Conservation (phyloP, 2,113 vertebrate species). For the Polypterus bichir region DNA sequence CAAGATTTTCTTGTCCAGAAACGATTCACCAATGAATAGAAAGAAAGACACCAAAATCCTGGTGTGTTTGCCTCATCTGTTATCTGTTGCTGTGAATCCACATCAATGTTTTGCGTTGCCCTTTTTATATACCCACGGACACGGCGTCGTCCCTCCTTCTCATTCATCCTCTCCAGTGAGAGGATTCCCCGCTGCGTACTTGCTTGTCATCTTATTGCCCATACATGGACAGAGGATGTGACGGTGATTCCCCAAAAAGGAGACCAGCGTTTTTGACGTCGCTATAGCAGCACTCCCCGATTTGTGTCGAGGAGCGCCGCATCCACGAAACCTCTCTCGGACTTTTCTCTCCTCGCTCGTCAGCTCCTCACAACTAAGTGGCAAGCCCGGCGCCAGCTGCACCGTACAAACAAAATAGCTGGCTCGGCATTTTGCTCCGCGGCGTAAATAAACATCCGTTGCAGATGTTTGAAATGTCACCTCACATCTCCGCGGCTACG, state of each 20-base stretch:
- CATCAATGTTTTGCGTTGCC: constrained; percentile 45
- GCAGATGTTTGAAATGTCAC: no score
- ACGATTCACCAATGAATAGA: constrained; percentile 19
- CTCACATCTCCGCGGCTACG: no score
- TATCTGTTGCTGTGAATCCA: constrained; percentile 58
- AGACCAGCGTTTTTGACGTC: constrained; percentile 70
- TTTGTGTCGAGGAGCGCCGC: no score
- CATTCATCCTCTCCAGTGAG: constrained; percentile 88
- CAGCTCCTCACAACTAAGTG: no score
- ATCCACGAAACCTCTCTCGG: no score
- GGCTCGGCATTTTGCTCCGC: no score
- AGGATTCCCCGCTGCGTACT: constrained; percentile 86
- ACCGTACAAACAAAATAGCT: no score
- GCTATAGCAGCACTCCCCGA: neutral
- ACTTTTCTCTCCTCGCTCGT: no score
- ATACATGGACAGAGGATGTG: constrained; percentile 96
- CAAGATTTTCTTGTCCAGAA: constrained; percentile 26
- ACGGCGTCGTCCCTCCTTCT: constrained; percentile 73
- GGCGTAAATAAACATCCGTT: no score
- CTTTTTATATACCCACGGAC: constrained; percentile 73
- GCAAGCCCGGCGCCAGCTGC: no score
- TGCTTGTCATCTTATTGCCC: constrained; percentile 82
- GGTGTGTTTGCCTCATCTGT: constrained; percentile 34
- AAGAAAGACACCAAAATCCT: constrained; percentile 29
- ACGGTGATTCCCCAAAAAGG: constrained; percentile 79